Base-by-base conservation (phyloP, 2,888 invertebrate species). In the Acanthosepion pharaonis region DNA sequence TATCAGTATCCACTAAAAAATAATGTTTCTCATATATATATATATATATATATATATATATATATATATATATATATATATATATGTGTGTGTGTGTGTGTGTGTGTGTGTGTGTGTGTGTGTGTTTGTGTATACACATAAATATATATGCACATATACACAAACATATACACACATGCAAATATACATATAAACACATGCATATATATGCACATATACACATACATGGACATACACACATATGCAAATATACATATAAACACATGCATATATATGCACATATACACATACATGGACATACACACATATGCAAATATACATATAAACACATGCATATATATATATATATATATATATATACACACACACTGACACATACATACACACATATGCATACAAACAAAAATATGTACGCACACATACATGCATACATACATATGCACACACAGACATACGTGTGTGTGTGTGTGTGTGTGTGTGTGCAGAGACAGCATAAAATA, bases 261-360 rank as follows among this genome's bases (percentile, higher is more conserved):
- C 42, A 91, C 4, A 91, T 0, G 42, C 5, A 91, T n/a, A 91
- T n/a, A 33, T 20, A 91, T 48, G n/a, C n/a, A 91, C 20, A 91
- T 91, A 91, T 20, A 91, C 25, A 91, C 25, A 91, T 20, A 91
- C 33, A 91, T 20, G n/a, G 0, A 91, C 2, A 91, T n/a, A 91
- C n/a, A 91, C n/a, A 91, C 33, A 91, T 48, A 91, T n/a, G n/a
- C 25, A 91, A 6, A 91, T n/a, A 91, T n/a, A 91, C 33, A 91
- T 6, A 91, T 20, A 91, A 6, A 48, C 2, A 91, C 20, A 91
- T 91, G n/a, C n/a, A 91, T 91, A 91, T 20, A 91, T 20, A 91
- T n/a, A 91, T n/a, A 91, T 25, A 91, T n/a, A 91, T n/a, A 91
- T n/a, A 91, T 25, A 91, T 91, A 91, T n/a, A 91, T 42, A 91